These are phyloP conservation scores for Phaethornis superciliosus DNA, from an alignment of 2,113 vertebrate genomes.

Conservation along the genomic window DNA sequence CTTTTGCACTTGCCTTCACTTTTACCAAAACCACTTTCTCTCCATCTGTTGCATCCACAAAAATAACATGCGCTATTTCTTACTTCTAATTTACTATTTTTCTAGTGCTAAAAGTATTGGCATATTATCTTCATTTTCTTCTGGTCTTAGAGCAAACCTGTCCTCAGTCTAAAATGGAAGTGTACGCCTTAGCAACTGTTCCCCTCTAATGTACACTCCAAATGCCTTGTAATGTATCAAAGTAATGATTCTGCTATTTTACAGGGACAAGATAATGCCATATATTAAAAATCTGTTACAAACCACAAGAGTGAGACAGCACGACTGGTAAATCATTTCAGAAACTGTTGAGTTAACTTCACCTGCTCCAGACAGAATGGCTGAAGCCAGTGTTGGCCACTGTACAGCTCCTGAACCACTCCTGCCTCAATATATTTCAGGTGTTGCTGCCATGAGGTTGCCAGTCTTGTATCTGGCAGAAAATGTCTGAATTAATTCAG, in stretches of 20 bases:
- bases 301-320: background rate
- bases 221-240: background rate
- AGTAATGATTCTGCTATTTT: slow-evolving; percentile 11
- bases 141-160: background rate
- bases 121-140: background rate
- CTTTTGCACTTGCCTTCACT: background rate
- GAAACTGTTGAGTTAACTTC: background rate
- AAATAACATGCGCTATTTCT: background rate
- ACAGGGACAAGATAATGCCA: background rate
- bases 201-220: slow-evolving; percentile 6
- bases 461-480: background rate
- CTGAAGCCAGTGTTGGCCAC: background rate
- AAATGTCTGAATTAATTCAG: background rate
- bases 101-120: background rate
- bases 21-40: background rate
- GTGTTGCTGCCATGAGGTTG: background rate
- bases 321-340: background rate
- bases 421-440: background rate
- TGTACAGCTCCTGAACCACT: background rate
- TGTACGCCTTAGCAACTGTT: background rate
- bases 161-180: background rate
- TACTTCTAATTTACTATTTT: background rate
- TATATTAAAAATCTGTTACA: background rate
- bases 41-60: background rate
- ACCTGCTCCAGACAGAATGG: background rate